Percentiles rank a stretch among this genome's conserved stretches.
Conservation (phyloP, 2,113 vertebrate genomes). For the Petrocephalus zakoni region DNA sequence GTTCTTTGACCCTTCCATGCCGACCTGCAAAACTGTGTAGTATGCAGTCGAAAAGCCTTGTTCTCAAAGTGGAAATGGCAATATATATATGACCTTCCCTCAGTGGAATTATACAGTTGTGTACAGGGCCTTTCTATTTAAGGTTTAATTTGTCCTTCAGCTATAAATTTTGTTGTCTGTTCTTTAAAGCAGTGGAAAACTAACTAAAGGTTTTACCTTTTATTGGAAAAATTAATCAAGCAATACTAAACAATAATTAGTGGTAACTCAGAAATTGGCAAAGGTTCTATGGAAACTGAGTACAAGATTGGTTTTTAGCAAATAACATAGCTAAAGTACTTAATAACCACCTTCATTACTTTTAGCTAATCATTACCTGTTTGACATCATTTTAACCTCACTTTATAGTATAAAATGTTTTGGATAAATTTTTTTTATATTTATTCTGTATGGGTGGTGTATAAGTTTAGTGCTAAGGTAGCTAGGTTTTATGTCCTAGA, state of each 20-base stretch:
- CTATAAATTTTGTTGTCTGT: not conserved
- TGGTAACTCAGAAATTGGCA: not conserved
- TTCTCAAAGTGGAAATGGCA: conserved; percentile 29
- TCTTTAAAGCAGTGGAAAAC: not conserved
- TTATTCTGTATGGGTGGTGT: not conserved
- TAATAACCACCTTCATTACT: not conserved
- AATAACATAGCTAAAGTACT: not conserved
- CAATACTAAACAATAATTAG: not conserved
- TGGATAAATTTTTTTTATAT: not conserved
- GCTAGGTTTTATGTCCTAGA: not conserved
- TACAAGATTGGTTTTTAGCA: not conserved
- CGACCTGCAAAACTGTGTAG: not conserved
- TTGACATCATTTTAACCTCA: not conserved
- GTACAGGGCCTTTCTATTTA: conserved; percentile 26
- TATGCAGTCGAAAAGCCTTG: not conserved
- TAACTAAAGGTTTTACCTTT: not conserved
- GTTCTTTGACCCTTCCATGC: conserved; percentile 22
- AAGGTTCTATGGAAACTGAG: not conserved
- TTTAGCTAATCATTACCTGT: not conserved
- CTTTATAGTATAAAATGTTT: not conserved
- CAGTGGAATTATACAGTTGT: conserved; percentile 26
- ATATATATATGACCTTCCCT: conserved; percentile 14
- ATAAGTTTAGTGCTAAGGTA: not conserved
- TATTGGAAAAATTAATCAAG: not conserved
- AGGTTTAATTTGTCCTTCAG: conserved; percentile 13